Conservation (phyloP, 2,797 vertebrate genomes). For the Mus caroli region DNA sequence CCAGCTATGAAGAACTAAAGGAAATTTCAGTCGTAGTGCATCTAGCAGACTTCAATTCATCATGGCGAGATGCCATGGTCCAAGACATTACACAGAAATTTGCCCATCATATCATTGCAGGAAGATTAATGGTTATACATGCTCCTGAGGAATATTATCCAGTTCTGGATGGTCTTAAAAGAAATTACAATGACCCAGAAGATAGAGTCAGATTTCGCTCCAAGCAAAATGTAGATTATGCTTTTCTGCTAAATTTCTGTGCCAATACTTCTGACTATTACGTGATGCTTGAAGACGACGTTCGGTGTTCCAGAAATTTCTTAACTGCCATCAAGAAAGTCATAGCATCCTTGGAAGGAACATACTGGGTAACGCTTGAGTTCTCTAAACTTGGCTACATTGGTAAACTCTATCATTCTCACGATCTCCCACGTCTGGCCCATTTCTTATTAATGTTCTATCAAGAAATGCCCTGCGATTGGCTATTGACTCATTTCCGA, state of each 20-base stretch:
- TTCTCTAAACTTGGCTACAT: constrained; percentile 99
- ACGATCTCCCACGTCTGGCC: constrained; percentile 96
- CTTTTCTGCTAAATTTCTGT: constrained; percentile 98
- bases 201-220: constrained; percentile 98
- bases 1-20: constrained; percentile 98
- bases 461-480: constrained; percentile 99
- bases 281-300: constrained; percentile 98
- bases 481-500: constrained; percentile 97
- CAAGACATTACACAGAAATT: constrained; percentile 98
- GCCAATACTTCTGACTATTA: constrained; percentile 98
- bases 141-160: constrained; percentile 97
- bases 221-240: constrained; percentile 99
- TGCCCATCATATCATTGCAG: constrained; percentile 97
- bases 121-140: constrained; percentile 96
- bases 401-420: constrained; percentile 98
- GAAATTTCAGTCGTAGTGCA: constrained; percentile 98
- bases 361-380: constrained; percentile 99
- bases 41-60: constrained; percentile 95
- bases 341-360: constrained; percentile 96
- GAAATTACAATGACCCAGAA: constrained; percentile 99
- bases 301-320: constrained; percentile 97
- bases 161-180: constrained; percentile 96
- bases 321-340: constrained; percentile 98
- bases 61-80: constrained; percentile 95
- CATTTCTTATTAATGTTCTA: constrained; percentile 99